These are phyloP conservation scores for Diorhabda elongata DNA, from an alignment of 1,140 invertebrate genomes.

Conservation along the genomic window DNA sequence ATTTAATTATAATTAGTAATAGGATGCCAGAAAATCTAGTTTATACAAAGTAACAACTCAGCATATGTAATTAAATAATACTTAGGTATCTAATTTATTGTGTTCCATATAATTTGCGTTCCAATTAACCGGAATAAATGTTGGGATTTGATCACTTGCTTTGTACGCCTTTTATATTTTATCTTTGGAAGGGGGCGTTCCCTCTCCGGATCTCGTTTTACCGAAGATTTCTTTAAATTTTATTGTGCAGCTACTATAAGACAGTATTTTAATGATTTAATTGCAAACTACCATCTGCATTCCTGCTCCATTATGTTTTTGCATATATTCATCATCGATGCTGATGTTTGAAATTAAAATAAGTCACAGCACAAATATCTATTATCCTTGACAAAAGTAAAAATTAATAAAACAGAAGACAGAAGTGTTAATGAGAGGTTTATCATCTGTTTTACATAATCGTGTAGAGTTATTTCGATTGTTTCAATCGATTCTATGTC, in stretches of 20 bases:
- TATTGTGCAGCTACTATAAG: slow-evolving; percentile 11
- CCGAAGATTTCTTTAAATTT: slow-evolving; percentile 10
- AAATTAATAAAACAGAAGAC: too few species aligned
- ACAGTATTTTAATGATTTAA: neutral
- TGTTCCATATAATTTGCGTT: slow-evolving; percentile 43
- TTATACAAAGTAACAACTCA: slow-evolving; percentile 17
- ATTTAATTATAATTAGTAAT: slow-evolving; percentile 29
- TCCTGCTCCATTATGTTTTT: too few species aligned
- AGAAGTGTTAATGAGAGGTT: too few species aligned
- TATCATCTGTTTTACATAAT: too few species aligned
- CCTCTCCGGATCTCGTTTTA: slow-evolving; percentile 7
- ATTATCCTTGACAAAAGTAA: too few species aligned
- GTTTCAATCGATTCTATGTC: too few species aligned
- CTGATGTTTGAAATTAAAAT: too few species aligned
- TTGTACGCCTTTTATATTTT: slow-evolving; percentile 39
- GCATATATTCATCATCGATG: too few species aligned
- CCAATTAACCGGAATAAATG: slow-evolving; percentile 42
- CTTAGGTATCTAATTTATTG: slow-evolving; percentile 45
- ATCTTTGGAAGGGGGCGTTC: slow-evolving; percentile 33
- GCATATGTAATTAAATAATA: slow-evolving; percentile 43
- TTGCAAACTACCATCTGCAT: neutral
- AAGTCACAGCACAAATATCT: too few species aligned
- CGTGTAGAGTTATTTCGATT: too few species aligned
- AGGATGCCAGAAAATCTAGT: slow-evolving; percentile 29
- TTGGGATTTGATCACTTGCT: slow-evolving; percentile 35